These are phyloP conservation scores for Temnothorax curvispinosus DNA, from an alignment of 1,140 invertebrate genomes.

Conservation along the genomic window DNA sequence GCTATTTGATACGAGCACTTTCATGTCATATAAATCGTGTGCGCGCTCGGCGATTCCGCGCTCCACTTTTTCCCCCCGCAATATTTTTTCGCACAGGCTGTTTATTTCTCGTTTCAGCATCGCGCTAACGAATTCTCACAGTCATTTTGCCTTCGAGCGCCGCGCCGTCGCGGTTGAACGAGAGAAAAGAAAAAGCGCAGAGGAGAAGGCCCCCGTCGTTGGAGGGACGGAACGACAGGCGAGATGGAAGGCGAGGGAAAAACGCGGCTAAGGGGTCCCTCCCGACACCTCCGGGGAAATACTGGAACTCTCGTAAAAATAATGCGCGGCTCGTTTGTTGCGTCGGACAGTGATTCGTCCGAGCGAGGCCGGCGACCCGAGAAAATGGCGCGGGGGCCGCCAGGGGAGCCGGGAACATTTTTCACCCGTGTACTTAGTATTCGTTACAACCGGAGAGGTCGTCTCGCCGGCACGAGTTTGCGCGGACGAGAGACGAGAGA, in stretches of 20 bases:
- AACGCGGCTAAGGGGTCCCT: conserved; percentile 48
- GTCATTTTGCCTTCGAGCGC: neutral
- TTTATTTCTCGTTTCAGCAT: neutral
- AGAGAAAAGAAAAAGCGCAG: neutral
- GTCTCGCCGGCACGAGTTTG: conserved; percentile 36
- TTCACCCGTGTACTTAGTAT: conserved; percentile 76
- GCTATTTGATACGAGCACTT: neutral
- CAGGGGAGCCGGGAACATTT: conserved; percentile 69
- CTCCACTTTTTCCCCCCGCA: neutral
- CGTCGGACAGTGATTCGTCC: conserved; percentile 77
- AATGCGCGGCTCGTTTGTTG: conserved; percentile 76
- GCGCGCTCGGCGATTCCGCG: neutral
- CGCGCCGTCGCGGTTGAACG: neutral
- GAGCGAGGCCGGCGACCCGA: conserved; percentile 65
- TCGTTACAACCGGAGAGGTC: conserved; percentile 46
- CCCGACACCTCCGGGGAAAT: conserved; percentile 64
- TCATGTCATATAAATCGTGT: conserved; percentile 6
- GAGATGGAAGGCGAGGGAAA: conserved; percentile 16
- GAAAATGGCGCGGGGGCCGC: conserved; percentile 68
- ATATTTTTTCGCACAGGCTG: neutral
- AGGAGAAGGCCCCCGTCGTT: too few relatives aligned
- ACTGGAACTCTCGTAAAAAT: conserved; percentile 66
- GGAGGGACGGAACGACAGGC: neutral
- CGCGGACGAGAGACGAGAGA: neutral
- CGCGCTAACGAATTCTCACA: neutral